phyloP scores from a whole-genome alignment of 2,797 vertebrate genomes.

The Xenentodon cancila region DNA sequence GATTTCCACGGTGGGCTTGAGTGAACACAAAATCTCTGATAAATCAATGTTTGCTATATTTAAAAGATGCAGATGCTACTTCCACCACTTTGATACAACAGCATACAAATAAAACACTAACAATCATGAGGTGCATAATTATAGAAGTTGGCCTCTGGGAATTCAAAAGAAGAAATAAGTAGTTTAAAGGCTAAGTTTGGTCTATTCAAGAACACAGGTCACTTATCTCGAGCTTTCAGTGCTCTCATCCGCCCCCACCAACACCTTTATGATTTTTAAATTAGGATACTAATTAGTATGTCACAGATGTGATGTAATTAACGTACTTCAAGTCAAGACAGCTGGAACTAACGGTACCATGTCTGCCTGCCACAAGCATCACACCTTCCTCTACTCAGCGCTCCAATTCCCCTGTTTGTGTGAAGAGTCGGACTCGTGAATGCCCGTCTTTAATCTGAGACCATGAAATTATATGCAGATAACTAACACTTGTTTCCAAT shows the following conservation, averaged over 20 bases:
- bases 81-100: too few relatives aligned
- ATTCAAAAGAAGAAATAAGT: slow-evolving; percentile 3
- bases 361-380: slow-evolving; percentile 55
- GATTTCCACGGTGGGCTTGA: not conserved
- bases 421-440: slow-evolving; percentile 24
- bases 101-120: too few relatives aligned
- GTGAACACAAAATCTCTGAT: not conserved
- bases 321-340: slow-evolving; percentile 57
- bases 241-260: slow-evolving; percentile 34
- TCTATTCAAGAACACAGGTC: slow-evolving; percentile 37
- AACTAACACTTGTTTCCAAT: too few relatives aligned
- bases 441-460: slow-evolving; percentile 31
- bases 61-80: not conserved
- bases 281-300: slow-evolving; percentile 71
- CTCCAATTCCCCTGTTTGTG: slow-evolving; percentile 64
- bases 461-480: slow-evolving; percentile 12
- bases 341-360: slow-evolving; percentile 63
- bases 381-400: slow-evolving; percentile 53
- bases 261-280: slow-evolving; percentile 57
- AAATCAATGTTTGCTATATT: not conserved
- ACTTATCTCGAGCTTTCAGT: slow-evolving; percentile 11
- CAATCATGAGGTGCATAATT: not conserved
- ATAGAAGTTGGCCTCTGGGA: not conserved
- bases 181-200: slow-evolving; percentile 1
- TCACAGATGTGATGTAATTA: slow-evolving; percentile 75